Percentiles rank a stretch among this genome's conserved stretches.
Conservation (phyloP, 2,888 invertebrate species). For the Dyspetes luteomarginatus region DNA sequence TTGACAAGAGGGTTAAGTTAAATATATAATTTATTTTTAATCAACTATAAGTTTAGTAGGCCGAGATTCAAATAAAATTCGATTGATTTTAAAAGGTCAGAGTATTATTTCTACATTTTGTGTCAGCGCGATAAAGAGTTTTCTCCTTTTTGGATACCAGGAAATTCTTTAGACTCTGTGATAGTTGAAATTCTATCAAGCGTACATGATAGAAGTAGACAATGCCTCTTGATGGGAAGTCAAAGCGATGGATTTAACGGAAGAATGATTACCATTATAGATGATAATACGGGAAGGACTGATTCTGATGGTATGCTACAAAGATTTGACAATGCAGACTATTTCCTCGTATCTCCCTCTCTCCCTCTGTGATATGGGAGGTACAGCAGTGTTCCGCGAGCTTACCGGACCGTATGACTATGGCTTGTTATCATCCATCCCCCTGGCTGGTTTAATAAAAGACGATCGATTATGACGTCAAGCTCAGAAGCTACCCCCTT, state of each 20-base stretch:
- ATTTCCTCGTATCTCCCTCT: background rate
- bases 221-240: background rate
- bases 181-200: background rate
- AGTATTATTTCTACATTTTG: no score
- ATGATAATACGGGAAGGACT: background rate
- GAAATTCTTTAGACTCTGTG: background rate
- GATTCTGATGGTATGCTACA: slow-evolving; percentile 13
- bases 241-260: background rate
- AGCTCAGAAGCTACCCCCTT: slow-evolving; percentile 65
- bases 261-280: background rate
- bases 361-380: no score
- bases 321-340: background rate
- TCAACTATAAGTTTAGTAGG: no score
- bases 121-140: no score
- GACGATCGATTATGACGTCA: slow-evolving; percentile 66
- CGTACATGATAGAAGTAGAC: background rate
- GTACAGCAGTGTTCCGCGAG: background rate
- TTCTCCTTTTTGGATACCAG: background rate
- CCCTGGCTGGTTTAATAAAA: slow-evolving; percentile 61
- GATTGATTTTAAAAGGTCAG: no score
- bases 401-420: slow-evolving; percentile 19
- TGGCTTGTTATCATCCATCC: slow-evolving; percentile 50
- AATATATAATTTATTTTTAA: no score
- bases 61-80: no score
- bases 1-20: background rate